Percentiles rank a stretch among this genome's conserved stretches.
phyloP scores from a whole-genome alignment of 2,888 invertebrate genomes.

The Epinotia demarniana region DNA sequence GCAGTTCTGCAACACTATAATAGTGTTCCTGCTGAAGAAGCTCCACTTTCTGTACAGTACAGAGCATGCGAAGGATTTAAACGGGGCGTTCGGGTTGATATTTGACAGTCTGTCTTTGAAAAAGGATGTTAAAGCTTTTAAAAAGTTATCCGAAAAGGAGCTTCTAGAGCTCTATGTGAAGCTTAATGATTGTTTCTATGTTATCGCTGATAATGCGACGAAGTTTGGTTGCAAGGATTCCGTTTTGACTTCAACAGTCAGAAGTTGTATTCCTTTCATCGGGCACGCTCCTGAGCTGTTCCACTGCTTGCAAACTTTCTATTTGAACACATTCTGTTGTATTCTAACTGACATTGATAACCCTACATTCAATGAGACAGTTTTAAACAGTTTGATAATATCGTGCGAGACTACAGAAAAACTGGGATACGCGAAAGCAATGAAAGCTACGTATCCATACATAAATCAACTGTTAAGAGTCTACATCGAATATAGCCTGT shows the following conservation, averaged over 20 bases:
- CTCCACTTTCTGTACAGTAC: conserved; percentile 64
- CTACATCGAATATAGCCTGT: conserved; percentile 61
- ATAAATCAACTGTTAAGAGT: conserved; percentile 68
- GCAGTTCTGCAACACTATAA: conserved; percentile 62
- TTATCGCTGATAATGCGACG: conserved; percentile 65
- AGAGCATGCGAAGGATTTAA: conserved; percentile 56
- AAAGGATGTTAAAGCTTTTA: conserved; percentile 59
- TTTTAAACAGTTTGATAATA: conserved; percentile 58
- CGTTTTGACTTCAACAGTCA: conserved; percentile 53
- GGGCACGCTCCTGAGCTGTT: conserved; percentile 62
- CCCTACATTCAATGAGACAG: conserved; percentile 53
- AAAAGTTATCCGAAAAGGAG: conserved; percentile 58
- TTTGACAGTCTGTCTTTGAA: conserved; percentile 60
- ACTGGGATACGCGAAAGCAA: conserved; percentile 58
- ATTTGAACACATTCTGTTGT: conserved; percentile 63
- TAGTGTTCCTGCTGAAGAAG: conserved; percentile 69
- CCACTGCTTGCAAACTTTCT: conserved; percentile 69
- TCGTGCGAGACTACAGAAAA: conserved; percentile 65
- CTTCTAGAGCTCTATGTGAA: conserved; percentile 63
- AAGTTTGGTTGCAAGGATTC: conserved; percentile 60
- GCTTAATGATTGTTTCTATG: conserved; percentile 69
- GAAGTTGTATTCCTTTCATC: conserved; percentile 56
- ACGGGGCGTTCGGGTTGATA: conserved; percentile 57
- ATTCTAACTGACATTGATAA: conserved; percentile 58
- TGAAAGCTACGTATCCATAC: conserved; percentile 66